Conservation (phyloP, 53 echinoderm and acorn worm species). For the Paracentrotus lividus region DNA sequence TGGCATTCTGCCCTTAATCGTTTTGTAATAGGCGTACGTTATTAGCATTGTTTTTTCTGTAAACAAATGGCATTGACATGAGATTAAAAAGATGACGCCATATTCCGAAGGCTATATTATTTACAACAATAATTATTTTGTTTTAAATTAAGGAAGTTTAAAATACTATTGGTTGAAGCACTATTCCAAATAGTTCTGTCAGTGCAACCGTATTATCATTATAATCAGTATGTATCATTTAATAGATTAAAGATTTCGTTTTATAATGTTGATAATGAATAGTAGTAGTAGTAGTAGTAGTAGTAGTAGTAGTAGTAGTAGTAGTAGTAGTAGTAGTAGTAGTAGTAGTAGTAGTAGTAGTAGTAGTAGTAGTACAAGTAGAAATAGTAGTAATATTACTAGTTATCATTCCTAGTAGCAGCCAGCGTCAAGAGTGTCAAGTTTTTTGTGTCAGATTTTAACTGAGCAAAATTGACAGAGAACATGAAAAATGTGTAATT, state of each 20-base stretch:
- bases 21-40: not conserved
- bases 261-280: no score
- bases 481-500: not conserved
- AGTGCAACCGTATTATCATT: not conserved
- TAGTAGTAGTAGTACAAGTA: not conserved
- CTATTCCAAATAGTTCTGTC: no score
- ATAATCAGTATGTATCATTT: not conserved
- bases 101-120: not conserved
- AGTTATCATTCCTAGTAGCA: not conserved
- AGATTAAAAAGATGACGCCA: constrained; percentile 6
- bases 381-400: not conserved
- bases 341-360: constrained; percentile 2
- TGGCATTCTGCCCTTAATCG: constrained; percentile 7
- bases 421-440: not conserved
- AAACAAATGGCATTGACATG: constrained; percentile 1
- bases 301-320: constrained; percentile 16
- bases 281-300: constrained; percentile 16
- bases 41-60: not conserved
- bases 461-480: not conserved
- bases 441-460: not conserved
- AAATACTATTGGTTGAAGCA: no score
- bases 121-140: not conserved
- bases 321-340: constrained; percentile 17
- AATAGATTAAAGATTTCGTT: no score
- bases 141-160: no score